These are phyloP conservation scores for Dendroctonus valens DNA, from an alignment of 1,140 invertebrate species.

Conservation along the genomic window DNA sequence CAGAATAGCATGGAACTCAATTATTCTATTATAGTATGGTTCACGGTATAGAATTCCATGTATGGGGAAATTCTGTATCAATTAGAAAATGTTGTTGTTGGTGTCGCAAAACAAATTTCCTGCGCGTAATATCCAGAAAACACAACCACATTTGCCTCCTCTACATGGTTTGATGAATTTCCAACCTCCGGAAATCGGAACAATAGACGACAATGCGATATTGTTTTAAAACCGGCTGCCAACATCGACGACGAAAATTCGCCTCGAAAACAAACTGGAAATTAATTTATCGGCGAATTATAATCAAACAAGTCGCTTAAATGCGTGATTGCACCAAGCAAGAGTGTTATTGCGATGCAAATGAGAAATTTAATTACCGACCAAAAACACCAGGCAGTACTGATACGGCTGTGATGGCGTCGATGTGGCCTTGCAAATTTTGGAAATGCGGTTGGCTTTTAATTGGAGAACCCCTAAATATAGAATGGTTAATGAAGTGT, in stretches of 20 bases:
- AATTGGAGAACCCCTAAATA: too few species aligned
- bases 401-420: slow-evolving; percentile 1
- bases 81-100: too few species aligned
- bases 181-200: neutral
- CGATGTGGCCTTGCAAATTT: neutral
- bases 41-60: too few species aligned
- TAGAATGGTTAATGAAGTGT: too few species aligned
- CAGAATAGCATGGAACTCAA: too few species aligned
- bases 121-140: too few species aligned
- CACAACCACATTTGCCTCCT: too few species aligned
- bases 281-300: slow-evolving; percentile 24
- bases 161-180: too few species aligned
- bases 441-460: neutral
- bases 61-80: too few species aligned
- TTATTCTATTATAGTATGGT: too few species aligned
- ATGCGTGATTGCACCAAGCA: slow-evolving; percentile 14
- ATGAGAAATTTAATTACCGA: slow-evolving; percentile 25
- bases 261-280: slow-evolving; percentile 11
- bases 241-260: slow-evolving; percentile 15
- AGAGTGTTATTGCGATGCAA: slow-evolving; percentile 21
- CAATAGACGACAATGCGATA: slow-evolving; percentile 12
- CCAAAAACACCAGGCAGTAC: slow-evolving; percentile 8
- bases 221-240: slow-evolving; percentile 5
- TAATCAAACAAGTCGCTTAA: slow-evolving; percentile 16
- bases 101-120: too few species aligned